phyloP scores from a whole-genome alignment of 2,113 vertebrate genomes.

The Spilogale gracilis region DNA sequence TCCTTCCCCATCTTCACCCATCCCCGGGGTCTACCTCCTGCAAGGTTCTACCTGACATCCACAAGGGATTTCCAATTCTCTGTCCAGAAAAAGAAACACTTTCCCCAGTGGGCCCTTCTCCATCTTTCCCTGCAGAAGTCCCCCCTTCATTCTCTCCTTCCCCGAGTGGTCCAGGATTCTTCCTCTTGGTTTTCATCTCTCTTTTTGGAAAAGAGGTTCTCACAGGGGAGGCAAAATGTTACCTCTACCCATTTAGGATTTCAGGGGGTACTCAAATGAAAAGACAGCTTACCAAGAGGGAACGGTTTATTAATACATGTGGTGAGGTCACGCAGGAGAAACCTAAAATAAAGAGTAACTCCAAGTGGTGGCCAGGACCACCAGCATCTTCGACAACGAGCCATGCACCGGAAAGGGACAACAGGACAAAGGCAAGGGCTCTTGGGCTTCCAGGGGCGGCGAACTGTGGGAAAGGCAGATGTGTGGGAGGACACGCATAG shows the following conservation, averaged over 20 bases:
- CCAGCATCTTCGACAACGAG: neutral
- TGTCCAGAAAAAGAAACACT: neutral
- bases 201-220: neutral
- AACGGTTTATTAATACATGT: neutral
- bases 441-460: neutral
- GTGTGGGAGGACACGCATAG: neutral
- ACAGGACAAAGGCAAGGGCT: neutral
- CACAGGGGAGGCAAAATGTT: neutral
- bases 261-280: neutral
- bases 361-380: neutral
- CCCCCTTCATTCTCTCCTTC: neutral
- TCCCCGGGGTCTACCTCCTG: neutral
- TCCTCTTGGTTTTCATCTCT: neutral
- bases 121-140: neutral
- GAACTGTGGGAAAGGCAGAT: neutral
- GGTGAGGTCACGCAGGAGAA: neutral
- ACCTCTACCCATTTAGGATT: neutral
- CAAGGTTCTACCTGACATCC: neutral
- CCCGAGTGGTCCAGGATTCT: neutral
- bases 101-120: neutral
- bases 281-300: neutral
- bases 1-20: neutral
- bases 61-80: neutral
- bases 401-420: rapidly evolving
- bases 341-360: neutral